Conservation (phyloP, 92 coral and sea anemone genomes). For the Montipora capitata region DNA sequence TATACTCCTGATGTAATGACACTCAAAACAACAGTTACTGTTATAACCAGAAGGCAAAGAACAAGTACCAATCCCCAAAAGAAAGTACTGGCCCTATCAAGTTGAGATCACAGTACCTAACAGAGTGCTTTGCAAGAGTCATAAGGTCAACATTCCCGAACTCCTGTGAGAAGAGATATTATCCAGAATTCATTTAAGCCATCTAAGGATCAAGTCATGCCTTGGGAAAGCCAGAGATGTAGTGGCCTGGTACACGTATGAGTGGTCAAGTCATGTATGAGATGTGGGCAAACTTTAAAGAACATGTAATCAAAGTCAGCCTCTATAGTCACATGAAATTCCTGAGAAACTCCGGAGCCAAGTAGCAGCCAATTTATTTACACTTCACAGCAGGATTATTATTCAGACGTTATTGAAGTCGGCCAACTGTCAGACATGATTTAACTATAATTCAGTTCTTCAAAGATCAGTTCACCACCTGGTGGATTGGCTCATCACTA, state of each 20-base stretch:
- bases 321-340: slow-evolving; percentile 36
- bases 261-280: slow-evolving; percentile 12
- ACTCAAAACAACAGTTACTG: slow-evolving; percentile 51
- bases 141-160: slow-evolving; percentile 6
- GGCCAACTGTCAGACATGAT: slow-evolving; percentile 47
- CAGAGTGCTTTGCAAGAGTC: slow-evolving; percentile 17
- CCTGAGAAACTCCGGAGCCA: slow-evolving; percentile 67
- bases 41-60: slow-evolving; percentile 64
- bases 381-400: slow-evolving; percentile 48
- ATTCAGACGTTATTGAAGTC: slow-evolving; percentile 61
- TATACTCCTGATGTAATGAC: slow-evolving; percentile 34
- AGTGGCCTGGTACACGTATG: slow-evolving; percentile 27
- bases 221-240: slow-evolving; percentile 27
- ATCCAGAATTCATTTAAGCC: slow-evolving; percentile 24
- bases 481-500: too few species aligned
- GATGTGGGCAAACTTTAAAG: slow-evolving; percentile 10
- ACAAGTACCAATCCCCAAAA: slow-evolving; percentile 55
- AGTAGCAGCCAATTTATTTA: slow-evolving; percentile 62
- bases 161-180: slow-evolving; percentile 16
- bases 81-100: slow-evolving; percentile 69
- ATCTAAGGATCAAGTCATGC: slow-evolving; percentile 2
- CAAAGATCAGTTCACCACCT: slow-evolving; percentile 26
- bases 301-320: slow-evolving; percentile 13
- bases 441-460: slow-evolving; percentile 32
- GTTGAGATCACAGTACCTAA: slow-evolving; percentile 65